Evolutionary conservation across 1,140 invertebrate genomes (phyloP).

Genomic region (Amphibalanus amphitrite): DNA sequence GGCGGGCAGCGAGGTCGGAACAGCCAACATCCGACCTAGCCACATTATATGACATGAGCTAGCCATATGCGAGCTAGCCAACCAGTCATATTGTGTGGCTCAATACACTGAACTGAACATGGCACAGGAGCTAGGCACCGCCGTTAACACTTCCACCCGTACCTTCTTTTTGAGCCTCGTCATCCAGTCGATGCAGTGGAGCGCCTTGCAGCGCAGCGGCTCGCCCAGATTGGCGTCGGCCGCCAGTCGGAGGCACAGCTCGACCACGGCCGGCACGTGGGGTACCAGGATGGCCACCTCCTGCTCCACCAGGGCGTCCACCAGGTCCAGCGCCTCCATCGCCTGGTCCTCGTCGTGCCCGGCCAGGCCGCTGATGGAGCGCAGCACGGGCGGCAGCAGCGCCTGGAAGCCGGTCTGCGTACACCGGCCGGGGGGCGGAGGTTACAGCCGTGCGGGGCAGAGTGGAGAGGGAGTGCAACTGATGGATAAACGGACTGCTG

Average conservation of each 20-base stretch:
- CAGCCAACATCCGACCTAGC: too few relatives aligned
- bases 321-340: slow-evolving; percentile 44
- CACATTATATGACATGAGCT: too few relatives aligned
- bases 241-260: slow-evolving; percentile 45
- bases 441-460: too few relatives aligned
- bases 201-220: slow-evolving; percentile 42
- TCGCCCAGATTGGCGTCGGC: slow-evolving; percentile 35
- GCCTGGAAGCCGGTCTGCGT: slow-evolving; percentile 37
- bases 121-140: too few relatives aligned
- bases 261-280: slow-evolving; percentile 42
- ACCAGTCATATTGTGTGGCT: too few relatives aligned
- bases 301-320: slow-evolving; percentile 48
- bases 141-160: too few relatives aligned
- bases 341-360: slow-evolving; percentile 37
- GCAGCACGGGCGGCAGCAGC: slow-evolving; percentile 41
- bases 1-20: too few relatives aligned
- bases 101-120: too few relatives aligned
- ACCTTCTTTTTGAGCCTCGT: slow-evolving; percentile 33
- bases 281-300: slow-evolving; percentile 40
- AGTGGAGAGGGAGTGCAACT: too few relatives aligned
- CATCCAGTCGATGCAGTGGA: slow-evolving; percentile 44
- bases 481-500: too few relatives aligned
- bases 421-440: too few relatives aligned
- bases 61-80: too few relatives aligned
- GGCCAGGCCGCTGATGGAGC: slow-evolving; percentile 36